phyloP scores from a whole-genome alignment of 2,888 invertebrate genomes.

The Hipparchia sbordonii region DNA sequence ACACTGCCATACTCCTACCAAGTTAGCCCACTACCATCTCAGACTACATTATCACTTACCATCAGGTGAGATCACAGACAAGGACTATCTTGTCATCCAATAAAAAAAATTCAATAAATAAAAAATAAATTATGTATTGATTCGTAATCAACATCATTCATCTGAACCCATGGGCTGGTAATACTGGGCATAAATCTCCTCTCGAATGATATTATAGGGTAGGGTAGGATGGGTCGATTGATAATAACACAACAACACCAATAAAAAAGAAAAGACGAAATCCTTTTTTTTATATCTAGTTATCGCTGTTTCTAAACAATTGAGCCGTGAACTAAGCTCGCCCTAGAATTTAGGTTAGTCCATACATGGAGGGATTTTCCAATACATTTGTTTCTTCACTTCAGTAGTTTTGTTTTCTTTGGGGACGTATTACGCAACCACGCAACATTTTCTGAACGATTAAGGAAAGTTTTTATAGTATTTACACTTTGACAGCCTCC shows the following conservation, averaged over 20 bases:
- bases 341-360: constrained; percentile 63
- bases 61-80: no score
- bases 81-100: no score
- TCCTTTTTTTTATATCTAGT: constrained; percentile 28
- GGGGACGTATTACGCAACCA: constrained; percentile 20
- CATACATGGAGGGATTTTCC: constrained; percentile 66
- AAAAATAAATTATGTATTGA: no score
- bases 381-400: constrained; percentile 68
- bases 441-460: constrained; percentile 18
- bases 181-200: no score
- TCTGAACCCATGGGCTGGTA: no score
- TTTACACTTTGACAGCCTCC: neutral
- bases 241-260: neutral
- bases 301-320: constrained; percentile 44
- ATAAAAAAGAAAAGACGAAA: constrained; percentile 16
- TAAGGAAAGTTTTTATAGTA: neutral
- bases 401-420: constrained; percentile 45
- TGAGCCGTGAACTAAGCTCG: constrained; percentile 45
- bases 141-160: no score
- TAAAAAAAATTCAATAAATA: no score
- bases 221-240: no score
- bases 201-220: no score
- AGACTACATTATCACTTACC: no score
- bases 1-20: no score
- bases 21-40: no score